Percentiles rank a stretch among this genome's conserved stretches.
Conservation (phyloP, 2,113 vertebrate genomes). For the Clarias magur region DNA sequence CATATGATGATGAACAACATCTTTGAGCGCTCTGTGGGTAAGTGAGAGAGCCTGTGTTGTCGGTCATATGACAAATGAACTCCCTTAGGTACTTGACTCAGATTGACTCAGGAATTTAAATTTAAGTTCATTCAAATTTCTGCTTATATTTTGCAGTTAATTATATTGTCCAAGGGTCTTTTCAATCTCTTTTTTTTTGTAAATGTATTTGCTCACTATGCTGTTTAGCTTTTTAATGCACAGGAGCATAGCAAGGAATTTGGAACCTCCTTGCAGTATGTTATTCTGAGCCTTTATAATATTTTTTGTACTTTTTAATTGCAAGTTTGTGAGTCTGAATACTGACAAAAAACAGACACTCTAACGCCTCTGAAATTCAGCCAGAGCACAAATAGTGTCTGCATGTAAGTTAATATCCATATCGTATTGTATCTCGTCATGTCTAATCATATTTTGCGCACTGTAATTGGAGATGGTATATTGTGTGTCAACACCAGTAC, state of each 20-base stretch:
- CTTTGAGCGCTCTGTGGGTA: conserved; percentile 56
- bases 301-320: too few species aligned
- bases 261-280: too few species aligned
- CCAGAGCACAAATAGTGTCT: background rate
- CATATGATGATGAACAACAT: conserved; percentile 58
- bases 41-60: conserved; percentile 35
- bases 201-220: background rate
- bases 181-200: background rate
- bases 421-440: too few species aligned
- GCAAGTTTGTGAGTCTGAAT: background rate
- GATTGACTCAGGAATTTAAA: background rate
- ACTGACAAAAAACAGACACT: background rate
- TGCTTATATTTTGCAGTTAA: background rate
- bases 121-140: too few species aligned
- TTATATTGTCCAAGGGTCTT: background rate
- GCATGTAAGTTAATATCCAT: background rate
- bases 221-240: background rate
- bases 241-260: background rate
- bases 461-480: background rate
- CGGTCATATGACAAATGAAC: background rate
- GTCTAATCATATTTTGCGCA: background rate
- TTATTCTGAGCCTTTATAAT: background rate
- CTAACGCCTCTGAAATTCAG: background rate
- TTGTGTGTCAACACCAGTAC: background rate
- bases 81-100: background rate